Percentiles rank a stretch among this genome's conserved stretches.
These are phyloP conservation scores for Stomatorhinus walkeri DNA, from an alignment of 2,797 vertebrate genomes.

Conservation along the genomic window DNA sequence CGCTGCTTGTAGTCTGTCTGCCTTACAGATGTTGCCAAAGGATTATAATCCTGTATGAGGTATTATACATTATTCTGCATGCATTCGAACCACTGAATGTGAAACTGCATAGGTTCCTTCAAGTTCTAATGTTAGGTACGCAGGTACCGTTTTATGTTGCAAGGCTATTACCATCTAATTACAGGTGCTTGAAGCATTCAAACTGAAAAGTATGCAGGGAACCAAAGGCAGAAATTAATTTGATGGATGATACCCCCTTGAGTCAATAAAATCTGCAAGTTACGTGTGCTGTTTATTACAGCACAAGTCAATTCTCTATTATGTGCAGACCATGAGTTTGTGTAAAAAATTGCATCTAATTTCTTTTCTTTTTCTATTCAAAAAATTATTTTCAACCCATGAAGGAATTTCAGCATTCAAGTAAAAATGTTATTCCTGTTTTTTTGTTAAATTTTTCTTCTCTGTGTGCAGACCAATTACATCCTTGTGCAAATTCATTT, in stretches of 20 bases:
- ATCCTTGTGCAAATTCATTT: neutral
- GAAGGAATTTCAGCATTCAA: neutral
- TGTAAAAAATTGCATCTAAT: neutral
- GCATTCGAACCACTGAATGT: neutral
- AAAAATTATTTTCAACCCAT: neutral
- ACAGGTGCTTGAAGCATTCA: neutral
- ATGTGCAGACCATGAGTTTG: neutral
- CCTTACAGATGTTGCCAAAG: neutral
- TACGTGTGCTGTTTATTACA: neutral
- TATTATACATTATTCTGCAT: neutral
- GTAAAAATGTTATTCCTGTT: neutral
- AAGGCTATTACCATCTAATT: neutral
- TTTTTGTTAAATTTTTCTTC: neutral
- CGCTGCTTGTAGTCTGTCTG: neutral
- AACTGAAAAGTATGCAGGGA: neutral
- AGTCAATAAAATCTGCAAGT: neutral
- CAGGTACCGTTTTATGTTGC: neutral
- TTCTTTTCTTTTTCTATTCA: neutral
- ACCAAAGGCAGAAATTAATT: neutral
- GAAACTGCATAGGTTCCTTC: neutral
- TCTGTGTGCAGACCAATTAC: neutral
- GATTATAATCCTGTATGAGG: neutral
- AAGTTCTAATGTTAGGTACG: neutral
- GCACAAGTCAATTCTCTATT: slow-evolving; percentile 9
- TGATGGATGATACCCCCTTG: slow-evolving; percentile 5